Conservation (phyloP, 2,113 vertebrate species). For the Colinus virginianus region DNA sequence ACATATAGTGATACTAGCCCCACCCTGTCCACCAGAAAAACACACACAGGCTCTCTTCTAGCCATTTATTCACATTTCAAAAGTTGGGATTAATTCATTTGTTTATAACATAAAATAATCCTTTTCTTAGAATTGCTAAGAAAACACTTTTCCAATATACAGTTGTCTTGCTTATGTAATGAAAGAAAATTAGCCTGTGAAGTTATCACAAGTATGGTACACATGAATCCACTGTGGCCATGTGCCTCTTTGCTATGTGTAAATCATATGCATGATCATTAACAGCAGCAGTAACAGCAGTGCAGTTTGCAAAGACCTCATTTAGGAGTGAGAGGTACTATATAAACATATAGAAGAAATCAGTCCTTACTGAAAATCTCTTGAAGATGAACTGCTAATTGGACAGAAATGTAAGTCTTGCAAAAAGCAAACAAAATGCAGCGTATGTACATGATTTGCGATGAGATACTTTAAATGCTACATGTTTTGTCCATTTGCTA, state of each 20-base stretch:
- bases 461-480: neutral
- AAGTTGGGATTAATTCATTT: constrained; percentile 48
- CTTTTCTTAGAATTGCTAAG: neutral
- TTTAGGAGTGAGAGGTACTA: neutral
- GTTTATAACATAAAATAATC: neutral
- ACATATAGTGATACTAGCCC: neutral
- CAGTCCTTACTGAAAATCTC: neutral
- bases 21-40: neutral
- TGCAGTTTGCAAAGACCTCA: accelerated
- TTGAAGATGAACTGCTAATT: neutral
- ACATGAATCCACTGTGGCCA: neutral
- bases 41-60: neutral
- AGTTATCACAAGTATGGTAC: neutral
- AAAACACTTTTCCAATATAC: neutral
- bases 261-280: neutral
- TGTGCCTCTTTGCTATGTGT: neutral
- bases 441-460: neutral
- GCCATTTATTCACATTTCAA: neutral
- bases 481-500: neutral
- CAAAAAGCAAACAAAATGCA: neutral
- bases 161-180: neutral
- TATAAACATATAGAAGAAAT: neutral
- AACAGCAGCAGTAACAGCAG: neutral
- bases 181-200: neutral
- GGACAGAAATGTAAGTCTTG: neutral